A percentile compares a stretch with the other conserved stretches of the same genome.
Conservation (phyloP, 2,797 vertebrate species). For the Brachyrhaphis roseni region DNA sequence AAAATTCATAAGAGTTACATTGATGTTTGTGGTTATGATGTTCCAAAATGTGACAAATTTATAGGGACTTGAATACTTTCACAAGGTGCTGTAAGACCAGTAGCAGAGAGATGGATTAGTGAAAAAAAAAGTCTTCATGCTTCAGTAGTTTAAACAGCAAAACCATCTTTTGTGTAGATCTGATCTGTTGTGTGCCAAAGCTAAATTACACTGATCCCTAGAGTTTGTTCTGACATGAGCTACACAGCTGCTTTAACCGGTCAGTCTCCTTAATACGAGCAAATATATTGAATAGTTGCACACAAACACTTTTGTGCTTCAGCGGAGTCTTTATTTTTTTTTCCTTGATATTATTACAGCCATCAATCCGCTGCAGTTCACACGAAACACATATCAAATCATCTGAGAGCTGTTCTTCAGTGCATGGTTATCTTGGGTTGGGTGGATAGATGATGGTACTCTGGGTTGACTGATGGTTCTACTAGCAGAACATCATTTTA, state of each 20-base stretch:
- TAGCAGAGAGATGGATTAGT: slow-evolving; percentile 14
- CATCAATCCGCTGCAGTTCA: slow-evolving; percentile 22
- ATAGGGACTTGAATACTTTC: not conserved
- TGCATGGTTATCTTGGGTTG: slow-evolving; percentile 8
- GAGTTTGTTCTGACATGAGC: not conserved
- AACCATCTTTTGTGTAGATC: not conserved
- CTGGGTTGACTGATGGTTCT: slow-evolving; percentile 37
- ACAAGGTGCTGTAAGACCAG: not conserved
- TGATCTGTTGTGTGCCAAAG: not conserved
- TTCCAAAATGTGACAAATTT: not conserved
- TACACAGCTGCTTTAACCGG: not conserved
- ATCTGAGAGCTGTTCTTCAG: slow-evolving; percentile 10
- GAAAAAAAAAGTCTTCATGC: not conserved
- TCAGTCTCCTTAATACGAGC: not conserved
- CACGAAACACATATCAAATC: slow-evolving; percentile 22
- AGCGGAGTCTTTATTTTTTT: slow-evolving; percentile 16
- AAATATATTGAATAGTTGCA: not conserved
- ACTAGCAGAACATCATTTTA: not conserved
- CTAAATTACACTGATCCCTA: not conserved
- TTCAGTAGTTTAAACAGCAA: not conserved
- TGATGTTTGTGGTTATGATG: not conserved
- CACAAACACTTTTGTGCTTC: not conserved
- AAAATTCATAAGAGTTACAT: not conserved
- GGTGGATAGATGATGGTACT: slow-evolving; percentile 35
- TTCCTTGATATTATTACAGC: slow-evolving; percentile 15